Evolutionary conservation across 2,888 invertebrate genomes (phyloP).

Genomic region (Chouioia cunea): DNA sequence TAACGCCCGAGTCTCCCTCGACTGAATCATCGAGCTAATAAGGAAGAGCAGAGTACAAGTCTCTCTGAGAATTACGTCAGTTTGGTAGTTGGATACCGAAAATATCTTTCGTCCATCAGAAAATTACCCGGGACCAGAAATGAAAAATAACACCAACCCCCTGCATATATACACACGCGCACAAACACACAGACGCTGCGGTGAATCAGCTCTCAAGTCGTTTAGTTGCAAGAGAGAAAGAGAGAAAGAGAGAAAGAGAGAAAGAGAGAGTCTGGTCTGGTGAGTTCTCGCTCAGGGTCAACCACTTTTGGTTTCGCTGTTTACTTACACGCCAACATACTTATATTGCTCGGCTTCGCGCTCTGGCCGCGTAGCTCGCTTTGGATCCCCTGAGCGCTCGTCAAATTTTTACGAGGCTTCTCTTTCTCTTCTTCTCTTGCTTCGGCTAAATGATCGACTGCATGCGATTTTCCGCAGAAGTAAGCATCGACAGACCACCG

Average conservation of each 20-base stretch:
- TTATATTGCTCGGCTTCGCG: conserved; percentile 29
- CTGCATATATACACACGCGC: too few species aligned
- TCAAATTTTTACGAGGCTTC: not conserved
- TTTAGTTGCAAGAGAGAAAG: conserved; percentile 45
- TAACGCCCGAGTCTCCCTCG: too few species aligned
- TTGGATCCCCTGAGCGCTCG: conserved; percentile 29
- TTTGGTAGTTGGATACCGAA: conserved; percentile 13
- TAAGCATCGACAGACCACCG: too few species aligned
- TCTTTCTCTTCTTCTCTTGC: not conserved
- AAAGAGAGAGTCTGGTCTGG: conserved; percentile 33
- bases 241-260: conserved; percentile 47
- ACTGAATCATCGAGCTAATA: conserved; percentile 28
- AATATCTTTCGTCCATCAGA: not conserved
- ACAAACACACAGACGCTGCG: not conserved
- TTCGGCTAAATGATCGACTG: not conserved
- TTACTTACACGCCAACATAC: conserved; percentile 57
- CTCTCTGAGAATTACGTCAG: conserved; percentile 53
- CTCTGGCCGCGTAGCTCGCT: conserved; percentile 25
- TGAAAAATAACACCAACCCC: too few species aligned
- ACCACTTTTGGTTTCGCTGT: conserved; percentile 65
- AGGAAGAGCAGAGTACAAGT: conserved; percentile 17
- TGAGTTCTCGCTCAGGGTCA: conserved; percentile 62
- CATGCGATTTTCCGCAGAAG: too few species aligned
- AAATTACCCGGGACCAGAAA: conserved; percentile 14
- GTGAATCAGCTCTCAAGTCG: conserved; percentile 38